Evolutionary conservation across 2,797 vertebrate species (phyloP).

Genomic region (Yasuhikotakia modesta): DNA sequence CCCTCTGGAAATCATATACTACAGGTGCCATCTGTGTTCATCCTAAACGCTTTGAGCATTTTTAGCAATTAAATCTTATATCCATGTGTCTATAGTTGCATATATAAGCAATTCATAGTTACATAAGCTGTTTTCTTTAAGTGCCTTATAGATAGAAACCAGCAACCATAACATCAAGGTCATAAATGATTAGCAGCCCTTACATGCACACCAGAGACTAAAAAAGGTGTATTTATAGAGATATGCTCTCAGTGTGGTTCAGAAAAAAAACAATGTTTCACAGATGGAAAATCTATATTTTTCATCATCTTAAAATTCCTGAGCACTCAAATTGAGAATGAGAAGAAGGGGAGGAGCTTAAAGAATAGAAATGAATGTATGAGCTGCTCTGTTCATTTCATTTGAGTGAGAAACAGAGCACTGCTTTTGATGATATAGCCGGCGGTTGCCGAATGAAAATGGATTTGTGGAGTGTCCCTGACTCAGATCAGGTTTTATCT

Average conservation of each 20-base stretch:
- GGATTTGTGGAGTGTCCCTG: slow-evolving; percentile 69
- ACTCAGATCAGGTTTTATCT: slow-evolving; percentile 75
- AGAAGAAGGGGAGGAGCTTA: slow-evolving; percentile 35
- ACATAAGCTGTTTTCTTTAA: background rate
- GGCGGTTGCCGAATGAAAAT: slow-evolving; percentile 61
- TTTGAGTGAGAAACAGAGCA: slow-evolving; percentile 53
- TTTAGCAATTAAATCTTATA: background rate
- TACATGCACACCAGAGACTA: background rate
- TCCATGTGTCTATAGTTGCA: background rate
- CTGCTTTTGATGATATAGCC: slow-evolving; percentile 38
- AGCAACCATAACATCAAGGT: slow-evolving; percentile 26
- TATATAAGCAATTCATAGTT: background rate
- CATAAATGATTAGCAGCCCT: background rate
- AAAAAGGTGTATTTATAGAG: slow-evolving; percentile 27
- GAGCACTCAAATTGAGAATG: slow-evolving; percentile 44
- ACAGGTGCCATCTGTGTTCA: background rate
- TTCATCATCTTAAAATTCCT: slow-evolving; percentile 33
- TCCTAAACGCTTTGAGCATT: background rate
- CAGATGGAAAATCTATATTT: slow-evolving; percentile 41
- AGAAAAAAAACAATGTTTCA: slow-evolving; percentile 10
- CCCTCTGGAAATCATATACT: background rate
- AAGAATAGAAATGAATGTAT: slow-evolving; percentile 11
- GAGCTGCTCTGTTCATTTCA: slow-evolving; percentile 51
- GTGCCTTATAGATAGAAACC: background rate
- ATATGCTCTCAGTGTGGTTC: slow-evolving; percentile 21